phyloP scores from a whole-genome alignment of 2,888 invertebrate genomes.

The Harpalus rufipes region DNA sequence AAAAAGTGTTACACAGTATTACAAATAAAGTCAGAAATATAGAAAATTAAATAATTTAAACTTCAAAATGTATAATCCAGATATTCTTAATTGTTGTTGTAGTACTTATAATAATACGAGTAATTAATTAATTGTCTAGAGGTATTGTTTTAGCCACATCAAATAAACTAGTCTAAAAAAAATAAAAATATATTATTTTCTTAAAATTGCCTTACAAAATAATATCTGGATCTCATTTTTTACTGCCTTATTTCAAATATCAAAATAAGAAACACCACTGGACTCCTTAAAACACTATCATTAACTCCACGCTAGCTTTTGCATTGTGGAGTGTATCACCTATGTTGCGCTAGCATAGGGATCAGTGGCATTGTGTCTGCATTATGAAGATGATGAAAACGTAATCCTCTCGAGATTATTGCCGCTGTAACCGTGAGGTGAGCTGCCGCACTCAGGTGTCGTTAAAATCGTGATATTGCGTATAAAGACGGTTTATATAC shows the following conservation, averaged over 20 bases:
- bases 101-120: too few relatives aligned
- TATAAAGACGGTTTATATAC: conserved; percentile 66
- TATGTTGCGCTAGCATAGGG: background rate
- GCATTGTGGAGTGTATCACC: conserved; percentile 1
- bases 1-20: too few relatives aligned
- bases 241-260: conserved; percentile 74
- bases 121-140: too few relatives aligned
- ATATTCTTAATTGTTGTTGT: too few relatives aligned
- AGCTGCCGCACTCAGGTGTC: conserved; percentile 70
- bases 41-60: too few relatives aligned
- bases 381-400: conserved; percentile 75
- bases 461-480: conserved; percentile 71
- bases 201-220: too few relatives aligned
- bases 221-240: conserved; percentile 73
- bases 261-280: conserved; percentile 73
- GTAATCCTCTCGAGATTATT: conserved; percentile 75
- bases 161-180: too few relatives aligned
- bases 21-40: too few relatives aligned
- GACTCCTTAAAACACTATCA: background rate
- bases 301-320: background rate
- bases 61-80: too few relatives aligned
- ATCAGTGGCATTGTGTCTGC: conserved; percentile 67
- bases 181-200: too few relatives aligned
- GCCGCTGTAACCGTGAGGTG: conserved; percentile 72
- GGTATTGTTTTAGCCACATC: too few relatives aligned